Conservation (phyloP, 2,797 vertebrate genomes). For the Threskiornis aethiopicus region DNA sequence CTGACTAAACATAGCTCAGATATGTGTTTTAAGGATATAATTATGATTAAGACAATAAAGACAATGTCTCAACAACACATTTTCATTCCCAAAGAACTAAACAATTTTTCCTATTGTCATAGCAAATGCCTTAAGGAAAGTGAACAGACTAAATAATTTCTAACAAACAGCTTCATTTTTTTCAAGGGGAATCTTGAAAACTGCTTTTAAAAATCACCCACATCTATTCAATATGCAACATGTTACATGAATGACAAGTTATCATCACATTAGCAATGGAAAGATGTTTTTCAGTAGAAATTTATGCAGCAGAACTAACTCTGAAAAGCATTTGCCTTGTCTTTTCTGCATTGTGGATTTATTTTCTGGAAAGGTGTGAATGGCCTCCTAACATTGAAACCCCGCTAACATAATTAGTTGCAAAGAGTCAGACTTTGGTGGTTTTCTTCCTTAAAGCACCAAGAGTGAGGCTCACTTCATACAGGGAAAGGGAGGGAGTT, state of each 20-base stretch:
- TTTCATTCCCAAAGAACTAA: neutral
- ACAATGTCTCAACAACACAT: neutral
- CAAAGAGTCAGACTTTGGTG: neutral
- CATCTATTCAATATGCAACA: neutral
- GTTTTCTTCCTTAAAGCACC: neutral
- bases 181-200: neutral
- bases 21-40: neutral
- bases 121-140: neutral
- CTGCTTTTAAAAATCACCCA: neutral
- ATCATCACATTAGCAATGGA: neutral
- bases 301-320: neutral
- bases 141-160: neutral
- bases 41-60: neutral
- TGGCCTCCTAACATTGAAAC: neutral
- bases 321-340: neutral
- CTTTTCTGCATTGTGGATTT: neutral
- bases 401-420: neutral
- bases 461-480: neutral
- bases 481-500: neutral
- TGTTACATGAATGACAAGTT: neutral
- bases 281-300: neutral
- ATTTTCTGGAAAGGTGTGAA: neutral
- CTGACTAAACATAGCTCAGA: neutral
- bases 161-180: neutral
- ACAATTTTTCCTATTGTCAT: neutral